Evolutionary conservation across 2,113 vertebrate genomes (phyloP).

Genomic region (Dasyprocta punctata): DNA sequence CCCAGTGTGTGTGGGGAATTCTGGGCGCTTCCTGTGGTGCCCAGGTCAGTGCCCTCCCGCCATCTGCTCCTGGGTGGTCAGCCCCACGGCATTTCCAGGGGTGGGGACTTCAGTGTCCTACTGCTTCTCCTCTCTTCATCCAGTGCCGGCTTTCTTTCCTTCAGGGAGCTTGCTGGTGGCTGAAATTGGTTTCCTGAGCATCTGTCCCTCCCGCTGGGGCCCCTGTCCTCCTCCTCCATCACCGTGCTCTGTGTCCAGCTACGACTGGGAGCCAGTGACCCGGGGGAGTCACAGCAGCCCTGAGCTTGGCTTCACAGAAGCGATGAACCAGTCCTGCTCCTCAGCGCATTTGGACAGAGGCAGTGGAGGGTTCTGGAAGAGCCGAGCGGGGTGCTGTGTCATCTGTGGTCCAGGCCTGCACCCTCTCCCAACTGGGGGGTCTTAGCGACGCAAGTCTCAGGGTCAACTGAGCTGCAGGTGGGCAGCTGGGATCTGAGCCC

Average conservation of each 20-base stretch:
- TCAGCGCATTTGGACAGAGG: neutral
- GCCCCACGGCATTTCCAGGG: neutral
- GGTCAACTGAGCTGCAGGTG: neutral
- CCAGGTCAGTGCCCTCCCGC: rapidly evolving
- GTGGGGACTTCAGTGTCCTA: neutral
- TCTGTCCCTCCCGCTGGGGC: rapidly evolving
- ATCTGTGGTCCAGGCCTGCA: neutral
- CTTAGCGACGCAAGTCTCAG: neutral
- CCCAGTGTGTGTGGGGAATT: too few species aligned
- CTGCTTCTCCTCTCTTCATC: neutral
- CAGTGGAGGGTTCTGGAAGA: neutral
- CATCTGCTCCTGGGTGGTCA: neutral
- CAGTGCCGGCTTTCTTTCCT: too few species aligned
- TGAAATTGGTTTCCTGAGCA: neutral
- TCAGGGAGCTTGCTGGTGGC: neutral
- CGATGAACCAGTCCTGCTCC: neutral
- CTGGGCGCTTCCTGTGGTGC: neutral
- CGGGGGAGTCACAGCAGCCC: neutral
- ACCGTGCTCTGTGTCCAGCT: rapidly evolving
- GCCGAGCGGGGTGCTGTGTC: too few species aligned
- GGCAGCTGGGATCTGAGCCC: neutral
- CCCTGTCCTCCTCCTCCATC: neutral
- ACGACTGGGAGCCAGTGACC: neutral
- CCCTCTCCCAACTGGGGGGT: neutral
- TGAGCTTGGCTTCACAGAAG: neutral